Base-by-base conservation (phyloP, 2,113 vertebrate genomes). In the Dascyllus trimaculatus region DNA sequence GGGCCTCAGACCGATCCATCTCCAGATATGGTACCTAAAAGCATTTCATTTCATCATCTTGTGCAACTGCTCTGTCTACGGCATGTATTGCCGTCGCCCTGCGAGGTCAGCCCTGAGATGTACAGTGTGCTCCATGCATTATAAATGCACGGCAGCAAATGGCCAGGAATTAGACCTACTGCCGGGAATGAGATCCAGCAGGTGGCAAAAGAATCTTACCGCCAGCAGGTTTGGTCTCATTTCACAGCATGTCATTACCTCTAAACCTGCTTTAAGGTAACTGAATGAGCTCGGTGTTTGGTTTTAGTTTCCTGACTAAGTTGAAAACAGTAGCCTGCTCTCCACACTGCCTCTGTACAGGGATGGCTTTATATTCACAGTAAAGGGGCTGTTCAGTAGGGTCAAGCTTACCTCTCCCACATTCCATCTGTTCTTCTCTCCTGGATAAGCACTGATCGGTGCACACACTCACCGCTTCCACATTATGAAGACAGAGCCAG, bases 161-260 rank as follows among this genome's bases (percentile, higher is more conserved):
- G 49, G 64, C 40, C 38, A 65, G 43, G 75, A 72, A 80, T 83
- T 69, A 70, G 54, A 80, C 64, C 68, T 17, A 53, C 51, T 14
- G 1, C 64, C 74, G 67, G 80, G 68, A 76, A 71, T 58, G 84
- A 80, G 78, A 87, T 85, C 76, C 71, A 78, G 78, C 82, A 84
- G 82, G 81, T 87, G 75, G 76, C 48, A 67, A 56, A 26, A 71
- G 56, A 60, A 63, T 53, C 54, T 49, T 29, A 75, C 70, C 40
- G n/a, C 65, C 46, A 49, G 58, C 68, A 75, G 78, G 59, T 82
- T 62, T 26, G 66, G 17, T 67, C 71, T 81, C 67, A 59, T 81
- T 79, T 70, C 61, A 56, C 56, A 70, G 49, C 17, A 11, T 63
- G 43, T 46, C 71, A 63, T 84, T 78, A 66, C 51, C 66, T 71